These are phyloP conservation scores for Aricia artaxerxes DNA, from an alignment of 2,888 invertebrate genomes.

Conservation along the genomic window DNA sequence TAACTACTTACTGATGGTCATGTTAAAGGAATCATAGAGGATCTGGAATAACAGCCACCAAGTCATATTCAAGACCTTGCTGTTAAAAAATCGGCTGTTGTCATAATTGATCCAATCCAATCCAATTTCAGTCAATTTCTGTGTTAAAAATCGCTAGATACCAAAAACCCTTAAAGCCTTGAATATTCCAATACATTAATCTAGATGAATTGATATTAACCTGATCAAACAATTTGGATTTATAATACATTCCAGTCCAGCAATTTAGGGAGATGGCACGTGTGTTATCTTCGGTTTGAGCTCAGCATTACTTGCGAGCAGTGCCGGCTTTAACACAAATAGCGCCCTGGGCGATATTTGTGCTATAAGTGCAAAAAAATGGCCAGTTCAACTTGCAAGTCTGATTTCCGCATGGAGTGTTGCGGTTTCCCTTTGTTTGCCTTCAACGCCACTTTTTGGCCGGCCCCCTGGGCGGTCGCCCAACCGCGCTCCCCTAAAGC, in stretches of 20 bases:
- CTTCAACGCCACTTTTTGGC: no score
- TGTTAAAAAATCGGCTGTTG: not conserved
- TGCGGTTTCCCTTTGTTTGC: no score
- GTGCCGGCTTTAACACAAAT: no score
- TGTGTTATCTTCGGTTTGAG: conserved; percentile 47
- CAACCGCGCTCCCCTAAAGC: no score
- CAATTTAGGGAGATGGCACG: conserved; percentile 45
- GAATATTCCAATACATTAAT: not conserved
- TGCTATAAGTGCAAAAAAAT: no score
- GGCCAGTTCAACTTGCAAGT: no score
- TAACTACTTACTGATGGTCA: not conserved
- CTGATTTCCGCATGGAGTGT: no score
- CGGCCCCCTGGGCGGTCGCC: no score
- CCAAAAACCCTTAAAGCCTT: not conserved
- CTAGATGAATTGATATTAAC: conserved; percentile 4
- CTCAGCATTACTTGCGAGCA: conserved; percentile 45
- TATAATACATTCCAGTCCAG: conserved; percentile 36
- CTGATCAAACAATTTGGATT: conserved; percentile 17
- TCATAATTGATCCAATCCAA: no score
- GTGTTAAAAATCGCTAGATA: not conserved
- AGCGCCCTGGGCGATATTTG: no score
- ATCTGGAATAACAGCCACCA: not conserved
- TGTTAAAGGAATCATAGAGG: not conserved
- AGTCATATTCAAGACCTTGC: not conserved
- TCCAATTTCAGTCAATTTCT: not conserved